phyloP scores from a whole-genome alignment of 2,113 vertebrate genomes.

The Petroica traversi region DNA sequence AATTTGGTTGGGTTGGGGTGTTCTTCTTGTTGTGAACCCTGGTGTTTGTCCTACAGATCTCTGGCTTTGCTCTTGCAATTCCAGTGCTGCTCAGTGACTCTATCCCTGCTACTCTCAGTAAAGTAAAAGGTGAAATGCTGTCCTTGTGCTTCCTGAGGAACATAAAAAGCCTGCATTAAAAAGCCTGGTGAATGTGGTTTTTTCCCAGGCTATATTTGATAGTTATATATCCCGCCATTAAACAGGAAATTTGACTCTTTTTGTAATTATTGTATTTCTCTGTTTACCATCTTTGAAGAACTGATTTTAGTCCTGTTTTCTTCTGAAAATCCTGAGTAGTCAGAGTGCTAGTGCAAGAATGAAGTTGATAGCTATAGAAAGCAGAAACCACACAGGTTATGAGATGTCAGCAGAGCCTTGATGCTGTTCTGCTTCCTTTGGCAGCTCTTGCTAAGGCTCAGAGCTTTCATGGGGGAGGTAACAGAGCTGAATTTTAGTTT shows the following conservation, averaged over 20 bases:
- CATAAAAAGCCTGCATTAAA: not conserved
- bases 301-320: not conserved
- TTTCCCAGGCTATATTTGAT: not conserved
- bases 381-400: not conserved
- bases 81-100: not conserved
- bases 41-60: not conserved
- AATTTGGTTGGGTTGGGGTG: not conserved
- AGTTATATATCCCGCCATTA: not conserved
- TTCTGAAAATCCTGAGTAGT: not conserved
- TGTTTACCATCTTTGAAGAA: not conserved
- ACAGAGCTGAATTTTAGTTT: not conserved
- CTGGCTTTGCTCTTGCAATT: not conserved
- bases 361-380: not conserved
- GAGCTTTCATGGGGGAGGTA: not conserved
- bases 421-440: not conserved
- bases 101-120: not conserved
- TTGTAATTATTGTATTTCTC: not conserved
- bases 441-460: not conserved
- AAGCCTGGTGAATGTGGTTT: not conserved
- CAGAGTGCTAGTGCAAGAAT: not conserved
- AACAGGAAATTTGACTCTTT: not conserved
- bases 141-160: not conserved
- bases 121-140: not conserved
- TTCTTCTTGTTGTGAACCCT: not conserved
- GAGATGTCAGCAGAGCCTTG: not conserved